phyloP scores from a whole-genome alignment of 2,888 invertebrate genomes.

The Melangyna quadrimaculata region DNA sequence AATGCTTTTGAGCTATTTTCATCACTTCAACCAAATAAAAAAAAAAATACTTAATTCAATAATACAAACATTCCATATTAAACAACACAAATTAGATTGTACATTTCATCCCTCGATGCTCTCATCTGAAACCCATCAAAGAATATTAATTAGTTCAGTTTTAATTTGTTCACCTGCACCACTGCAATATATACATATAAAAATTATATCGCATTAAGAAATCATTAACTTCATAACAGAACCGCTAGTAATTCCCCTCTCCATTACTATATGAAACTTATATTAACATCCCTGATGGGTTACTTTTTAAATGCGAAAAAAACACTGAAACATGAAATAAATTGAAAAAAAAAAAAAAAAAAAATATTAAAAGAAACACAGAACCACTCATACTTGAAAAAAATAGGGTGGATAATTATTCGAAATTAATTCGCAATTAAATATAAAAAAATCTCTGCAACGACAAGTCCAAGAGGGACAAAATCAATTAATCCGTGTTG shows the following conservation, averaged over 20 bases:
- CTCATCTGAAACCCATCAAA: background rate
- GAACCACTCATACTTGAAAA: conserved; percentile 2
- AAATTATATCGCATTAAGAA: conserved; percentile 38
- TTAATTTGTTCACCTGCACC: conserved; percentile 18
- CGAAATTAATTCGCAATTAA: conserved; percentile 65
- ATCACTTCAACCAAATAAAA: background rate
- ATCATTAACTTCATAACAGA: conserved; percentile 33
- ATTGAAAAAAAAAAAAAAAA: conserved; percentile 55
- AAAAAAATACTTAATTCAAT: background rate
- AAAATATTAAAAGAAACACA: conserved; percentile 5
- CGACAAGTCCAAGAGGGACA: conserved; percentile 38
- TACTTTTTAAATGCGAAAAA: conserved; percentile 2
- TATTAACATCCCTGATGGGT: background rate
- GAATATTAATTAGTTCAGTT: conserved; percentile 21
- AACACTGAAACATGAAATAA: conserved; percentile 10
- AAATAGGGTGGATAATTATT: conserved; percentile 52
- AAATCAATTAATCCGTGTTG: conserved; percentile 61
- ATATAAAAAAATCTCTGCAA: conserved; percentile 27
- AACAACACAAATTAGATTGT: background rate
- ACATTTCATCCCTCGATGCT: background rate
- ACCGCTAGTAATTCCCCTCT: background rate
- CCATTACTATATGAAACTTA: background rate
- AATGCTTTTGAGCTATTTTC: background rate
- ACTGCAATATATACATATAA: conserved; percentile 24
- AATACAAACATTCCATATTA: background rate